phyloP scores from a whole-genome alignment of 2,113 vertebrate genomes.

The Crotalus tigris region DNA sequence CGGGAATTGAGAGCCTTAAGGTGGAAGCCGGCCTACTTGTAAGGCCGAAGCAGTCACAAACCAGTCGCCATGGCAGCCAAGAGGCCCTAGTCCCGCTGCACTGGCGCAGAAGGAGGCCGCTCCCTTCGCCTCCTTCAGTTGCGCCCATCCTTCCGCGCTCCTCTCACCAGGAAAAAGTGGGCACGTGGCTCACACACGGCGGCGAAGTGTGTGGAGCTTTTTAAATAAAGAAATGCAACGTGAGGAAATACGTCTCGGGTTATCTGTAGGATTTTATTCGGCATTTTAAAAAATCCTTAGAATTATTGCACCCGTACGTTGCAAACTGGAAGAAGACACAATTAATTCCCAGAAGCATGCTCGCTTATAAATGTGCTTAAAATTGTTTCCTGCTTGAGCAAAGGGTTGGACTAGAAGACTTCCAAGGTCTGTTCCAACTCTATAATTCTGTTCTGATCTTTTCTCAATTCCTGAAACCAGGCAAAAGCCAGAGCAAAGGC shows the following conservation, averaged over 20 bases:
- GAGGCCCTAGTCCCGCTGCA: too few species aligned
- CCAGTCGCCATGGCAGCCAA: neutral
- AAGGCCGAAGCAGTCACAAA: conserved; percentile 17
- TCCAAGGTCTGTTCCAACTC: neutral
- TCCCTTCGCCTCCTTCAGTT: neutral
- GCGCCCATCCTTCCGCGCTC: neutral
- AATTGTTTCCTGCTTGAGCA: neutral
- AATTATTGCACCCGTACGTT: neutral
- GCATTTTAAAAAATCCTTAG: neutral
- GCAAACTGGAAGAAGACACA: neutral
- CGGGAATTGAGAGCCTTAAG: neutral
- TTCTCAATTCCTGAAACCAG: neutral
- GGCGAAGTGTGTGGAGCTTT: neutral
- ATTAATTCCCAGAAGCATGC: neutral
- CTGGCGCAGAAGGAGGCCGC: neutral
- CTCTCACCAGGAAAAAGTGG: neutral
- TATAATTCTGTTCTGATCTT: neutral
- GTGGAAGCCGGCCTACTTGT: too few species aligned
- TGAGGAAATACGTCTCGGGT: neutral
- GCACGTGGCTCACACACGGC: neutral
- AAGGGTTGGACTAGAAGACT: neutral
- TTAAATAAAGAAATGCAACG: neutral
- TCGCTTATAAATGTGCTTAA: neutral
- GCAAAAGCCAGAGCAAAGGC: neutral
- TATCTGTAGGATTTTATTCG: neutral